These are phyloP conservation scores for Streptopelia turtur DNA, from an alignment of 2,797 vertebrate genomes.

Conservation along the genomic window DNA sequence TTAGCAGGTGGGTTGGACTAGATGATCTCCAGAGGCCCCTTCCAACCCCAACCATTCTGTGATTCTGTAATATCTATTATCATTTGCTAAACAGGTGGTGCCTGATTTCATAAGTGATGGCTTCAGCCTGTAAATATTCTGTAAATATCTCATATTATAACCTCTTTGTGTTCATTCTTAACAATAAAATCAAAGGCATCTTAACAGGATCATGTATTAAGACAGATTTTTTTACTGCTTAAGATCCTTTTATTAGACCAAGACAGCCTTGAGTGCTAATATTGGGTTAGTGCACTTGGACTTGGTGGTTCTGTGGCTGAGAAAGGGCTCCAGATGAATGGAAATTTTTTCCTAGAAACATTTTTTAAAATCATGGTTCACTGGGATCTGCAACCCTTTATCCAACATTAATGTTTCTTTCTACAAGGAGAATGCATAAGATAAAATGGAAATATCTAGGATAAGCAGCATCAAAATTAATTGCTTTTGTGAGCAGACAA, in stretches of 20 bases:
- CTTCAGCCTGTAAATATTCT: background rate
- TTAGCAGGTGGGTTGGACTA: no score
- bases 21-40: no score
- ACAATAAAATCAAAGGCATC: background rate
- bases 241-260: background rate
- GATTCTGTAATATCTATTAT: background rate
- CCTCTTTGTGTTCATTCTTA: background rate
- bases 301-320: background rate
- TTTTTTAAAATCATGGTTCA: background rate
- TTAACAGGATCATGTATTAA: background rate
- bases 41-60: no score
- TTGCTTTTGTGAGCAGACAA: background rate
- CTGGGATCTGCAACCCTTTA: background rate
- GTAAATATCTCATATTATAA: background rate
- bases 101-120: background rate
- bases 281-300: background rate
- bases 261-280: fast-evolving
- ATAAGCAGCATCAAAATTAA: background rate
- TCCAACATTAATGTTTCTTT: background rate
- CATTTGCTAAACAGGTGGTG: background rate
- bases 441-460: background rate
- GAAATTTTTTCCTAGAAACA: background rate
- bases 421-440: background rate
- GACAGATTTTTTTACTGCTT: background rate
- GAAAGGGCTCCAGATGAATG: background rate